Base-by-base conservation (phyloP, 2,797 vertebrate species). In the Poecilia gillii region DNA sequence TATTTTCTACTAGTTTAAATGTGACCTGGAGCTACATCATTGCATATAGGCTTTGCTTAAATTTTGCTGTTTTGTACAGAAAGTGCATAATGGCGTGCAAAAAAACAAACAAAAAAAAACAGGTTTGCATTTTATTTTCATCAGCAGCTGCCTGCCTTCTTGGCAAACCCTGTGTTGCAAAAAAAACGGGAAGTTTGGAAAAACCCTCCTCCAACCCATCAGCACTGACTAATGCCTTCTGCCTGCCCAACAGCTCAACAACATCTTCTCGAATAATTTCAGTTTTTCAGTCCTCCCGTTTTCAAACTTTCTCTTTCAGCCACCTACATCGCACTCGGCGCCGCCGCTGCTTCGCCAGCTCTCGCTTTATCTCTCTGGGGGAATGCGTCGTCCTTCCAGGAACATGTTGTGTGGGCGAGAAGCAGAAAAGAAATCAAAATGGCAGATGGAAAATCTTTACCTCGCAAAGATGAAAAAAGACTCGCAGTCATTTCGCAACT, bases 131-230 rank as follows among this genome's bases (percentile, higher is more conserved):
- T 59, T 59, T 62, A 31, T 31, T 62, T 62, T 33, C 5, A 62
- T 62, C 14, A 36, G 41, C 47, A 43, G 16, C 8, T 57, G 39
- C 82, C n/a, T 20, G 25, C 72, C 57, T 45, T 43, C 13, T 73
- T 7, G 66, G 13, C 66, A 45, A 45, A 72, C 31, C 36, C 25
- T 79, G 49, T 76, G 73, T 13, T 76, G 72, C 3, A 36, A 85
- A 11, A 46, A 33, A 90, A 91, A 89, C 45, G 47, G 89, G 88
- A 91, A 91, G 88, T 91, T 77, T 76, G 86, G 87, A 83, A 88
- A 87, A 90, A 53, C 74, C 79, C 31, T 72, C 80, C 74, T 36
- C 9, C 45, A 46, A 71, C 39, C 53, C 75, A 57, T 73, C 31
- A 72, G 20, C 16, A 1, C 72, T 18, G 75, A 78, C 2, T 2